Evolutionary conservation across 2,888 invertebrate species (phyloP), one percentile per base, ranked within the genome.

Genomic region (Chironomus riparius): DNA sequence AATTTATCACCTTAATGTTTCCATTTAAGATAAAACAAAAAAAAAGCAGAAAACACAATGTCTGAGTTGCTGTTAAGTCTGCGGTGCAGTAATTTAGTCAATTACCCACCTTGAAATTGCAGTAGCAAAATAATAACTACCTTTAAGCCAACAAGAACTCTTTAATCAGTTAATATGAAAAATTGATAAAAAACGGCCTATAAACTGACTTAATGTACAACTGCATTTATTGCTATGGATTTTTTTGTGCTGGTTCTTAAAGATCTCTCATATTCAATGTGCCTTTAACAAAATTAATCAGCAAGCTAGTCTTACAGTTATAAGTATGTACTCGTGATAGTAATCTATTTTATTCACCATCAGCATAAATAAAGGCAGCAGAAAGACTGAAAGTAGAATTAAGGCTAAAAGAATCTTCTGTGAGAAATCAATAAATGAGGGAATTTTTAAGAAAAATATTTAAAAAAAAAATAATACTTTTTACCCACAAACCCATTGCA

Each of bases 361-460:
- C n/a, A 56, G 18, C 56, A 56, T 56, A 56, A 18, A 56, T 56
- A 56, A 56, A 56, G 18, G 56, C 56, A 56, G 15, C 2, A 18
- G 5, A 56, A 18, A 56, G 56, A 56, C 38, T 2, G n/a, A n/a
- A 38, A 2, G 50, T 50, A 38, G 38, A 38, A 38, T 38, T 38
- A 38, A 38, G 38, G 38, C 38, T 38, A 50, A 56, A 56, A 56
- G 18, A 56, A 56, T 56, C 56, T 56, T 21, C 65, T 65, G 65
- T 65, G 65, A 65, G 65, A 24, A 65, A 65, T 65, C 65, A 65
- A 65, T 65, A 65, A 65, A 56, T 56, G 56, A 38, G 56, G 56
- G 56, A 56, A 18, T 56, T 56, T 56, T 56, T 56, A 18, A 65
- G 21, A 65, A 65, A 65, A 21, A 65, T 15, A 21, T 12, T 22